Evolutionary conservation across 2,888 invertebrate species (phyloP).

Genomic region (Hylaea fasciaria): DNA sequence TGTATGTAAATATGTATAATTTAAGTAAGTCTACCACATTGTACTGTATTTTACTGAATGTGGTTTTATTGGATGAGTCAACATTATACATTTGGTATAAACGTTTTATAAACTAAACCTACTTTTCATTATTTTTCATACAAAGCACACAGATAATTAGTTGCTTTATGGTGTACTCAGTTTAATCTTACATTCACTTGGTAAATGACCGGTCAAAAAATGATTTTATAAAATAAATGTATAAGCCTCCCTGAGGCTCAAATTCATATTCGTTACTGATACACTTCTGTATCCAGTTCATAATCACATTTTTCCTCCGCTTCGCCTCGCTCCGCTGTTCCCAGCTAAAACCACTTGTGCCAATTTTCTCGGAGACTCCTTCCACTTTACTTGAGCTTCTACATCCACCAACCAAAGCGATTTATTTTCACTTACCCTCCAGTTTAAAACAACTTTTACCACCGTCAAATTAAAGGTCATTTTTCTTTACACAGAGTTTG

Average conservation of each 20-base stretch:
- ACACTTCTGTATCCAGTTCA: constrained; percentile 22
- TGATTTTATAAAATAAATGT: too few species aligned
- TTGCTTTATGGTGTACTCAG: too few species aligned
- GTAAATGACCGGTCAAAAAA: too few species aligned
- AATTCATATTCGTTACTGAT: background rate
- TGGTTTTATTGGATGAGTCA: too few species aligned
- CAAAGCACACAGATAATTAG: too few species aligned
- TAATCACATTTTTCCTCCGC: constrained; percentile 54
- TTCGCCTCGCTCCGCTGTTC: constrained; percentile 64
- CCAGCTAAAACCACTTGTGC: constrained; percentile 84
- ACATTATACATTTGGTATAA: too few species aligned
- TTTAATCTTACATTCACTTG: too few species aligned
- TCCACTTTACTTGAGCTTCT: constrained; percentile 81
- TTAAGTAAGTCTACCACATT: too few species aligned
- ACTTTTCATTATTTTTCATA: too few species aligned
- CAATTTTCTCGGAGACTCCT: constrained; percentile 83
- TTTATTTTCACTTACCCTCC: constrained; percentile 56
- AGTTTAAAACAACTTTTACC: constrained; percentile 58
- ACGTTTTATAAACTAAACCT: too few species aligned
- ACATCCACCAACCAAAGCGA: constrained; percentile 57
- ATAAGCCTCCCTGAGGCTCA: constrained; percentile 34
- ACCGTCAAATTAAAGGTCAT: constrained; percentile 52
- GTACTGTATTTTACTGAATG: too few species aligned
- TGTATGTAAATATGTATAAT: too few species aligned
- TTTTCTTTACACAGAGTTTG: constrained; percentile 47